phyloP scores from a whole-genome alignment of 2,797 vertebrate genomes.

The Thalassophryne amazonica region DNA sequence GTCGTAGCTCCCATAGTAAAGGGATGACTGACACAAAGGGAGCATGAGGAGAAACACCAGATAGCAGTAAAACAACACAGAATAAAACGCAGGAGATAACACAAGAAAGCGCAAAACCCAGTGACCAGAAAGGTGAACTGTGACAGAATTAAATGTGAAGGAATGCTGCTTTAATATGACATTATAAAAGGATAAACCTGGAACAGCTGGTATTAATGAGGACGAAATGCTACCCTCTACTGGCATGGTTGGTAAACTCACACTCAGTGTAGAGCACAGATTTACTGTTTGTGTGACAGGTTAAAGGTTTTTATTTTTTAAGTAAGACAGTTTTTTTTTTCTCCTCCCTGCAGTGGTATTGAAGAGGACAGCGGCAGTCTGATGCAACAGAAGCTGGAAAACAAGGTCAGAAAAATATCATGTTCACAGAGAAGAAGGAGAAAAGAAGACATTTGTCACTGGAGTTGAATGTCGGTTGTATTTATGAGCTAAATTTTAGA shows the following conservation, averaged over 20 bases:
- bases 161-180: background rate
- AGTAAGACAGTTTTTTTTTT: background rate
- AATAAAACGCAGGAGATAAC: too few relatives aligned
- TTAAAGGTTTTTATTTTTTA: background rate
- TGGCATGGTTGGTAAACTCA: conserved; percentile 10
- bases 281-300: background rate
- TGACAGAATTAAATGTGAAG: too few relatives aligned
- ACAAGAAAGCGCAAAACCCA: too few relatives aligned
- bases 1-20: too few relatives aligned
- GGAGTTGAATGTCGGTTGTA: too few relatives aligned
- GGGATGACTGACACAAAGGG: too few relatives aligned
- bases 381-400: conserved; percentile 92
- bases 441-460: too few relatives aligned
- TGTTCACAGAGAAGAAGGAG: too few relatives aligned
- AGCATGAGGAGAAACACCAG: too few relatives aligned
- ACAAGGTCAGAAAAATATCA: conserved; percentile 81
- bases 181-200: background rate
- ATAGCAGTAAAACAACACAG: too few relatives aligned
- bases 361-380: conserved; percentile 86
- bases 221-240: conserved; percentile 25
- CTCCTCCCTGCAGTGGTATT: conserved; percentile 75
- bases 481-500: background rate
- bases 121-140: too few relatives aligned
- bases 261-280: background rate
- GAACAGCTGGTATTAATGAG: background rate